Evolutionary conservation across 2,797 vertebrate species (phyloP), one percentile per base, ranked within the genome.

Genomic region (Merluccius polli): DNA sequence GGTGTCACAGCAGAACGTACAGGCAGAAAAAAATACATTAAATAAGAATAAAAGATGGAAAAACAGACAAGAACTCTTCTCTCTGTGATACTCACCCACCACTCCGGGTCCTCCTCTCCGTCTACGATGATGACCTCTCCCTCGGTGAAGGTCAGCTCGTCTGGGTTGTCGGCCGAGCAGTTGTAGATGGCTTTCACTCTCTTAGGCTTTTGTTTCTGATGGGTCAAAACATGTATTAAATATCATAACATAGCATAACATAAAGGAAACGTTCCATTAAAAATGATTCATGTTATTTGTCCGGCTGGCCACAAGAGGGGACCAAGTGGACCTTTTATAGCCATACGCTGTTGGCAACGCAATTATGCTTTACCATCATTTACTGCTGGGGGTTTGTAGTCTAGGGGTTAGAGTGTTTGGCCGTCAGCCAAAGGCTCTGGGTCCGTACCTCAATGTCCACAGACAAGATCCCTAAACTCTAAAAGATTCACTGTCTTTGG

Each of bases 81-180:
- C 33, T 36, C 15, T 10, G 2, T 73, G 36, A 18, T 68, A 98
- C 97, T 96, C 81, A 99, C 97, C 97, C 95, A 97, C 97, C 97
- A 99, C 90, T 98, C 97, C 27, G 90, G 93, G 92, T 98, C 97
- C 90, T 98, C 97, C 84, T 97, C 97, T 59, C 95, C 95, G 8
- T 97, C 96, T 65, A 99, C 97, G 48, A 99, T 88, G 67, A 99
- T 97, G 82, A 98, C 93, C 44, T 98, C 97, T 29, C 97, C 97
- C 85, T 97, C 97, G 0, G 63, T 86, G 90, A 99, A 99, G 0
- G 97, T 96, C 77, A 99, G 89, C 90, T 99, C 97, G 3, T 99
- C 97, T 0, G 94, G 93, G 82, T 98, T 95, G 89, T 98, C 97
- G 0, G 97, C 97, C 24, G 82, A 81, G 41, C 97, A 98, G 87